Evolutionary conservation across 1,140 invertebrate genomes (phyloP).

Genomic region (Microplitis mediator): DNA sequence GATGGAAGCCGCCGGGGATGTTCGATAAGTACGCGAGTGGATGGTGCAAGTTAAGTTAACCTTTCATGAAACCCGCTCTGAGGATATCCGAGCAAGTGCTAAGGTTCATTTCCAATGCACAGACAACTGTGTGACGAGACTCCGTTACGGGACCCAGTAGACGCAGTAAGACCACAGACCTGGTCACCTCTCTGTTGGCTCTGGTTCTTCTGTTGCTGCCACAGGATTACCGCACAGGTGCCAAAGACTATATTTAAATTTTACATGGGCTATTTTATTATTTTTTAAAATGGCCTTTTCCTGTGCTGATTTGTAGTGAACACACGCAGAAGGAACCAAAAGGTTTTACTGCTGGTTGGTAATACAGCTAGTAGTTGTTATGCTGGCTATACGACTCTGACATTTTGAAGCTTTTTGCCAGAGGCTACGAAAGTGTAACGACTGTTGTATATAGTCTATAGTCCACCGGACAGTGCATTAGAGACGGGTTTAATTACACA

Average conservation of each 20-base stretch:
- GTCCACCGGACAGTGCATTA: constrained; percentile 44
- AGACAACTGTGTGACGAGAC: constrained; percentile 59
- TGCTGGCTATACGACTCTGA: no score
- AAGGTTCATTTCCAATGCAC: constrained; percentile 52
- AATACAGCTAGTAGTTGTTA: no score
- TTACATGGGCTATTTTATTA: not conserved
- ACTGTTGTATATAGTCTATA: constrained; percentile 17
- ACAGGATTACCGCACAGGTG: not conserved
- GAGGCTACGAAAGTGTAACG: constrained; percentile 4
- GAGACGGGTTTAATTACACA: constrained; percentile 50
- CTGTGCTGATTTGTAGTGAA: not conserved
- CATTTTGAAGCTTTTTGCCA: not conserved
- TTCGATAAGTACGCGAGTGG: constrained; percentile 49
- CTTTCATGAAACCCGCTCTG: constrained; percentile 50
- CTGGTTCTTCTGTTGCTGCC: not conserved
- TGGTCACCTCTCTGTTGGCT: not conserved
- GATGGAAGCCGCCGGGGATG: not conserved
- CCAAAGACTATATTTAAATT: not conserved
- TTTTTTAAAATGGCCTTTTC: not conserved
- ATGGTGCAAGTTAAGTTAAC: constrained; percentile 41
- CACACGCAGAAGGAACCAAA: not conserved
- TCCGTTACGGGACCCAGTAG: constrained; percentile 53
- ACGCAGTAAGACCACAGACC: constrained; percentile 18
- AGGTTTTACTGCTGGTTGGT: no score
- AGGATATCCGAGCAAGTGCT: constrained; percentile 39